phyloP scores from a whole-genome alignment of 37 sponge, comb jelly and placozoan species.

The Ephydatia muelleri region DNA sequence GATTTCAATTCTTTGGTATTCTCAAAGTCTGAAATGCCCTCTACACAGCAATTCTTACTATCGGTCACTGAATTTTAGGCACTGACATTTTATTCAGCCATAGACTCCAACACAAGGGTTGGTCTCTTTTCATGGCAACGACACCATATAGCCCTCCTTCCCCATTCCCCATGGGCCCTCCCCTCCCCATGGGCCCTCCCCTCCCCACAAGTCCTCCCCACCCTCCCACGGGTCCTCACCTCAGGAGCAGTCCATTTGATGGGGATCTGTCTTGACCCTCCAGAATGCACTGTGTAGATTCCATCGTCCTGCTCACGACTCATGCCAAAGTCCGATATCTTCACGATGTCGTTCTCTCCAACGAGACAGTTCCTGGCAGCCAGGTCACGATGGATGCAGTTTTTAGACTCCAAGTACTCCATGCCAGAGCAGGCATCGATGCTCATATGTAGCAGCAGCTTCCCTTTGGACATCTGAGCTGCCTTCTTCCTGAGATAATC shows the following conservation, averaged over 20 bases:
- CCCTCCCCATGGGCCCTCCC: no score
- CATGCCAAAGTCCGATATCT: conserved; percentile 96
- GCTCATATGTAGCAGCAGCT: conserved; percentile 60
- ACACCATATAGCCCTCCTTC: no score
- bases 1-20: no score
- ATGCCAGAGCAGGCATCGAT: conserved; percentile 76
- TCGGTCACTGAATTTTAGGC: no score
- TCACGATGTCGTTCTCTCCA: conserved; percentile 65
- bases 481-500: conserved; percentile 85
- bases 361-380: conserved; percentile 95
- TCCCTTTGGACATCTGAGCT: conserved; percentile 20
- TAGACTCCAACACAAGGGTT: no score
- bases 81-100: no score
- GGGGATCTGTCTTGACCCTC: conserved; percentile 82
- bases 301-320: conserved; percentile 86
- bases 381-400: conserved; percentile 92
- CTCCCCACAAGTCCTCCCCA: no score
- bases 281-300: conserved; percentile 74
- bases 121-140: no score
- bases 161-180: no score
- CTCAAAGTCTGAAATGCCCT: no score
- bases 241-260: conserved; percentile 98
- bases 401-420: conserved; percentile 78
- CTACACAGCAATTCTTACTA: no score
- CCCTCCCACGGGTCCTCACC: conserved; percentile 44